These are phyloP conservation scores for Myoxocephalus aenaeus DNA, from an alignment of 2,797 vertebrate species.

Conservation along the genomic window DNA sequence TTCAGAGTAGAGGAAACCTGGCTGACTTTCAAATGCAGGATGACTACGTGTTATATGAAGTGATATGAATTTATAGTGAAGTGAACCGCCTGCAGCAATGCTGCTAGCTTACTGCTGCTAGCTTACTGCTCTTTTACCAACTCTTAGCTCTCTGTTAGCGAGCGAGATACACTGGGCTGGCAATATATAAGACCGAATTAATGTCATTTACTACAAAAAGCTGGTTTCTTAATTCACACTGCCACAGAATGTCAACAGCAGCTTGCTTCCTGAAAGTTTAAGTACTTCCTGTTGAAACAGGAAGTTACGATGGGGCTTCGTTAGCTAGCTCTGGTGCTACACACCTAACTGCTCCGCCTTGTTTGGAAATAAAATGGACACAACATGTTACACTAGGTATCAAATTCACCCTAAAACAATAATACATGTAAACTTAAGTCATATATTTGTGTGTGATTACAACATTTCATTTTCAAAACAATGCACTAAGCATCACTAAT, in stretches of 20 bases:
- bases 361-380: neutral
- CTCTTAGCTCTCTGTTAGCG: neutral
- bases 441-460: constrained; percentile 14
- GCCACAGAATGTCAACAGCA: neutral
- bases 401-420: neutral
- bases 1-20: constrained; percentile 10
- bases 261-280: neutral
- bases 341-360: no score
- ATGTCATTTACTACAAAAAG: neutral
- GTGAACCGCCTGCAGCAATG: neutral
- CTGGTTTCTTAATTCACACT: neutral
- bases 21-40: constrained; percentile 23
- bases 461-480: constrained; percentile 37
- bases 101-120: neutral
- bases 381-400: neutral
- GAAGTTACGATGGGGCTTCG: neutral
- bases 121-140: neutral
- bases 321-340: neutral
- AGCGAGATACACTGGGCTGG: neutral
- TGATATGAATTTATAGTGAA: neutral
- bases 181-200: neutral
- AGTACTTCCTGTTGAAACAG: constrained; percentile 2
- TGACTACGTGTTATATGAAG: neutral
- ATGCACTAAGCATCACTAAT: constrained; percentile 36
- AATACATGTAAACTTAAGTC: constrained; percentile 24